These are phyloP conservation scores for Muraenolepis orangiensis DNA, from an alignment of 2,797 vertebrate species.

Conservation along the genomic window DNA sequence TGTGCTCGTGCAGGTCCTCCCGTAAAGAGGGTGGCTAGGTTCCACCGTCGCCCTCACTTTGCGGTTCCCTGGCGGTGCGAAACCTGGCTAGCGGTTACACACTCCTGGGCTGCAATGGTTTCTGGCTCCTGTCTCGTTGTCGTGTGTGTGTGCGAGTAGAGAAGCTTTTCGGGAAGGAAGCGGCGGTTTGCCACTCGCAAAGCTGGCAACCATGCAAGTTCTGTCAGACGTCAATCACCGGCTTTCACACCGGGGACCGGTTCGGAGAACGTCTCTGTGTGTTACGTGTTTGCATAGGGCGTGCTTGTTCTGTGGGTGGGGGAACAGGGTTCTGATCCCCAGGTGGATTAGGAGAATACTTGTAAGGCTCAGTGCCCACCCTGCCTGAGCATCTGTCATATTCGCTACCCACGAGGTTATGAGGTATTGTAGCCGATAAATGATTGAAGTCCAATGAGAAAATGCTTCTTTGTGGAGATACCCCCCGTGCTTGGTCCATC, in stretches of 20 bases:
- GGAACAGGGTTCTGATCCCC: conserved; percentile 23
- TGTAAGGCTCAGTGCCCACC: conserved; percentile 2
- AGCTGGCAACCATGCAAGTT: conserved; percentile 33
- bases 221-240: conserved; percentile 37
- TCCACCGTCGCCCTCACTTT: not conserved
- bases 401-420: not conserved
- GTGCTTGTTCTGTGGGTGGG: not conserved
- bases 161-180: conserved; percentile 41
- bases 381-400: not conserved
- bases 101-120: conserved; percentile 35
- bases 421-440: not conserved
- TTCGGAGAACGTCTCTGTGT: not conserved
- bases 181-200: conserved; percentile 39
- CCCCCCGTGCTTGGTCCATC: conserved; percentile 33
- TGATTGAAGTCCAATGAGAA: conserved; percentile 12
- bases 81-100: not conserved
- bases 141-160: conserved; percentile 33
- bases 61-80: not conserved
- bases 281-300: not conserved
- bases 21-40: not conserved
- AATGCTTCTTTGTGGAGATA: conserved; percentile 33
- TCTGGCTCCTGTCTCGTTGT: conserved; percentile 38
- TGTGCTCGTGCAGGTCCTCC: not conserved
- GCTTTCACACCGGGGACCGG: conserved; percentile 36
- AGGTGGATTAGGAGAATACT: conserved; percentile 28